Evolutionary conservation across 1,140 invertebrate species (phyloP).

Genomic region (Scaptodrosophila lebanonensis): DNA sequence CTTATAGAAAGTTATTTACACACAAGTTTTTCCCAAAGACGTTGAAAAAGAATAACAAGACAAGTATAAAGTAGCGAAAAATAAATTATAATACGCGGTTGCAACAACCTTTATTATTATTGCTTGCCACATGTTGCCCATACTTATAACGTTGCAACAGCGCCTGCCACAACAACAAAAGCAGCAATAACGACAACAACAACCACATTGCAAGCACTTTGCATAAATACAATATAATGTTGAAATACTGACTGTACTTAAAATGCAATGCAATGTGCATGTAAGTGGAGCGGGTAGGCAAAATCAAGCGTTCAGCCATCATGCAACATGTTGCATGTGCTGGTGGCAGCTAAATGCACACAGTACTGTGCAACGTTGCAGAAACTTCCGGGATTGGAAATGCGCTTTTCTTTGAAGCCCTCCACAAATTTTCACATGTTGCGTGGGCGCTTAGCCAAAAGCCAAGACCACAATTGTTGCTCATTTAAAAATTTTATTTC

Average conservation of each 20-base stretch:
- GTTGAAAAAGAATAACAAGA: constrained; percentile 22
- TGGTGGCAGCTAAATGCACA: constrained; percentile 18
- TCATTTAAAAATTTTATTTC: no score
- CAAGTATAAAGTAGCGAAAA: no score
- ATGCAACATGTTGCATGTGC: constrained; percentile 75
- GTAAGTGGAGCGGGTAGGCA: not conserved
- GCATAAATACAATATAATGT: constrained; percentile 48
- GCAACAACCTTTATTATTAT: constrained; percentile 18
- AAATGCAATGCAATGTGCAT: not conserved
- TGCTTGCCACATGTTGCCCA: constrained; percentile 58
- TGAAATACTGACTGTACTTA: constrained; percentile 30
- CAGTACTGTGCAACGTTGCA: constrained; percentile 30
- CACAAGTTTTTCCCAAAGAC: constrained; percentile 41
- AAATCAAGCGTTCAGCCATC: no score
- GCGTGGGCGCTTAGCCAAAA: constrained; percentile 6
- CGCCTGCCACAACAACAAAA: no score
- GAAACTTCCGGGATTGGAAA: constrained; percentile 43
- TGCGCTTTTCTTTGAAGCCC: no score
- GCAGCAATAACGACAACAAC: constrained; percentile 6
- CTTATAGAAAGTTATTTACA: constrained; percentile 18
- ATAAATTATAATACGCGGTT: constrained; percentile 9
- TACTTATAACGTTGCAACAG: constrained; percentile 31
- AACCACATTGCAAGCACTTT: constrained; percentile 28
- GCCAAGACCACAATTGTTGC: constrained; percentile 18
- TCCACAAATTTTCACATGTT: constrained; percentile 34